Evolutionary conservation across 2,797 vertebrate genomes (phyloP), one percentile per base, ranked within the genome.

Genomic region (Ceryle rudis): DNA sequence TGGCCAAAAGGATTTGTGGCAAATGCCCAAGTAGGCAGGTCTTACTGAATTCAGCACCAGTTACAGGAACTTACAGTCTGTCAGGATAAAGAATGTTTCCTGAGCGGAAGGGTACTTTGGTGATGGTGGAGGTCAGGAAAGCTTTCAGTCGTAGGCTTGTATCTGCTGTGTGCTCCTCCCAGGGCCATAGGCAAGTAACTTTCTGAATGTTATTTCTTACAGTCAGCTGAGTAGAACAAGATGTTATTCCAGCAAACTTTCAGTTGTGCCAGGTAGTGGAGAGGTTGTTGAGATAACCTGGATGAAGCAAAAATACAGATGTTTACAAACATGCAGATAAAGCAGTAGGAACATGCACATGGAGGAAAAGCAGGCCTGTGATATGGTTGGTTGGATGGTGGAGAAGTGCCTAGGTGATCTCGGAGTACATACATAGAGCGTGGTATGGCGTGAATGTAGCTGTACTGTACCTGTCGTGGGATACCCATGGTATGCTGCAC

Each of bases 11-110:
- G 29, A 37, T 82, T 89, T 89, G 52, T 81, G 74, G 51, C 92
- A 86, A 79, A 79, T 4, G 14, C 33, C 55, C 1, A 3, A 73
- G 64, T 64, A 54, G 51, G 35, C 42, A 70, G 46, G 20, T 75
- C 26, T 92, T 49, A 37, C 21, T 75, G 77, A 92, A 84, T 89
- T 92, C 79, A 92, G 73, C 73, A 79, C 28, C 61, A 80, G 46
- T 81, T 74, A 81, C 29, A 79, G 93, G 51, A 79, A 33, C 31
- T 89, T 73, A 55, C 28, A 90, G 60, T 73, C 54, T 81, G 31
- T 70, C 58, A 77, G 74, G 66, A 54, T 79, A 55, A 84, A 86
- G 62, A 83, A 81, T 42, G 44, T 84, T 78, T 61, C 52, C 47
- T 52, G 37, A 58, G 52, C 31, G 7, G 37, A 94, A 75, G 39